Conservation (phyloP, 1,140 invertebrate species). For the Pectinophora gossypiella region DNA sequence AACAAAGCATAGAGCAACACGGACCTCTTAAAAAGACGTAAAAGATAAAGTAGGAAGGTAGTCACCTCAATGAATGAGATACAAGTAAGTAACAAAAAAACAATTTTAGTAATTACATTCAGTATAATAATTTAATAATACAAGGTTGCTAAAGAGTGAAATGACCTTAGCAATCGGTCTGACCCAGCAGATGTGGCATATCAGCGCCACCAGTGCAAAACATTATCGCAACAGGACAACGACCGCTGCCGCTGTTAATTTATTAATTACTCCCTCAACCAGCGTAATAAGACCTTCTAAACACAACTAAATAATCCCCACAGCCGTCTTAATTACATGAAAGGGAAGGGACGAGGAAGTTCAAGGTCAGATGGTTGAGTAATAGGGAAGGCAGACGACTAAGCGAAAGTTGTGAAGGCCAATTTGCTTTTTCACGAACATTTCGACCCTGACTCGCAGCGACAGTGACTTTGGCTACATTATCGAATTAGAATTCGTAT, state of each 20-base stretch:
- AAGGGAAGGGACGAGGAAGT: conserved; percentile 11
- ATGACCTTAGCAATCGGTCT: conserved; percentile 49
- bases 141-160: conserved; percentile 43
- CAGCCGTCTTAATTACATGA: conserved; percentile 2
- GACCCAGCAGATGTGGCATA: conserved; percentile 59
- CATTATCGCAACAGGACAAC: conserved; percentile 63
- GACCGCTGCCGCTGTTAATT: conserved; percentile 61
- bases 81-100: too few species aligned
- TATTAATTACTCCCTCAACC: conserved; percentile 63
- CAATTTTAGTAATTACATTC: too few species aligned
- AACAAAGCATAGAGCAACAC: too few species aligned
- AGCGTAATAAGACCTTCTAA: conserved; percentile 32
- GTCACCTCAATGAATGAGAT: too few species aligned
- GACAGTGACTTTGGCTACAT: too few species aligned
- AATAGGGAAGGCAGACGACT: conserved; percentile 25
- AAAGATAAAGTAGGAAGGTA: too few species aligned
- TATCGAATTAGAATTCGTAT: too few species aligned
- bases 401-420: conserved; percentile 41
- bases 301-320: conserved; percentile 9
- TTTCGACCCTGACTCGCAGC: too few species aligned
- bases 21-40: too few species aligned
- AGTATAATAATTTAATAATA: too few species aligned
- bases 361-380: conserved; percentile 23
- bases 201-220: conserved; percentile 49
- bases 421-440: conserved; percentile 22